Percentiles rank a stretch among this genome's conserved stretches.
Evolutionary conservation across 2,113 vertebrate genomes (phyloP).

Genomic region (Salvelinus alpinus): DNA sequence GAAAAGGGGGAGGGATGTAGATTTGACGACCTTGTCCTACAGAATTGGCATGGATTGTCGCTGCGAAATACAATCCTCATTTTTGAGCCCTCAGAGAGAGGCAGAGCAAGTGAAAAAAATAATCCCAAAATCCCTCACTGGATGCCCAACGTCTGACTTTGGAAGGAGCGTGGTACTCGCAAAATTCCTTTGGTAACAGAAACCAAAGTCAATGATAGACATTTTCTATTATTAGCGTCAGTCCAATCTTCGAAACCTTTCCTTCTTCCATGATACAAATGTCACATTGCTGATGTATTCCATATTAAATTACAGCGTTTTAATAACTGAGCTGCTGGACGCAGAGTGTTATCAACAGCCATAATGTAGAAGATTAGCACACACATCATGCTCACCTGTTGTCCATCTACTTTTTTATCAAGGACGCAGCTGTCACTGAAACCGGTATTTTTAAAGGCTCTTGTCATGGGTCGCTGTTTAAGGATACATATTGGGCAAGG

Average conservation of each 20-base stretch:
- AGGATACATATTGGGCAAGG: conserved; percentile 30
- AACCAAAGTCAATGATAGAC: conserved; percentile 70
- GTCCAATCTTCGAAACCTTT: conserved; percentile 76
- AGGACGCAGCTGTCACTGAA: conserved; percentile 77
- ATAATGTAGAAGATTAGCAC: conserved; percentile 81
- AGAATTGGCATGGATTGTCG: conserved; percentile 64
- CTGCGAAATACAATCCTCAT: conserved; percentile 69
- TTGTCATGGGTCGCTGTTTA: conserved; percentile 28
- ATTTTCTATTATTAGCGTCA: conserved; percentile 75
- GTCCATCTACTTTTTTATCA: conserved; percentile 68
- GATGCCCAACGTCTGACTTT: conserved; percentile 69
- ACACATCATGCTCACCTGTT: conserved; percentile 75
- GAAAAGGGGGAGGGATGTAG: conserved; percentile 30
- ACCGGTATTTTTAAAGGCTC: conserved; percentile 71
- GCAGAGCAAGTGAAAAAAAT: conserved; percentile 53
- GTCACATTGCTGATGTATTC: conserved; percentile 79
- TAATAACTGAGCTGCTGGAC: conserved; percentile 70
- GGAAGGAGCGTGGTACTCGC: conserved; percentile 62
- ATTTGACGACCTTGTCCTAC: conserved; percentile 64
- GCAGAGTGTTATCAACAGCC: conserved; percentile 72
- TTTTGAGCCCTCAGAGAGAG: conserved; percentile 55
- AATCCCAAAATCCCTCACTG: conserved; percentile 65
- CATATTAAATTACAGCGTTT: conserved; percentile 79
- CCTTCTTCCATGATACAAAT: conserved; percentile 75
- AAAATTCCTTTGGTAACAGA: conserved; percentile 78